phyloP scores from a whole-genome alignment of 2,888 invertebrate genomes.

The Lepidocyrtoides sp. region DNA sequence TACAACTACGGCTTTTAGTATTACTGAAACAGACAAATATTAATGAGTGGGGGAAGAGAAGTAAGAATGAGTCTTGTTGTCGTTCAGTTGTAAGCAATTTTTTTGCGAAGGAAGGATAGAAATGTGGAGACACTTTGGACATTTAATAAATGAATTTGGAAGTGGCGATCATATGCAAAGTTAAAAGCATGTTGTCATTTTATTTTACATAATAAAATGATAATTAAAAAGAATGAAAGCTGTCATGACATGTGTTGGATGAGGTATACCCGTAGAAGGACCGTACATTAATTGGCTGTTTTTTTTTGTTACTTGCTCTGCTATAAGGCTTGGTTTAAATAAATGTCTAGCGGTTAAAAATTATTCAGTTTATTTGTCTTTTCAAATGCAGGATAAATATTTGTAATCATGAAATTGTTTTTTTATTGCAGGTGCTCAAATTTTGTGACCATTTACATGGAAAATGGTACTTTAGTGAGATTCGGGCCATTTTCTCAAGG shows the following conservation, averaged over 20 bases:
- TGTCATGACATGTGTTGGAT: no score
- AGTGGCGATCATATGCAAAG: constrained; percentile 35
- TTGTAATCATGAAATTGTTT: no score
- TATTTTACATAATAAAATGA: no score
- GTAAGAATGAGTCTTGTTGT: constrained; percentile 12
- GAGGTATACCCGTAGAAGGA: no score
- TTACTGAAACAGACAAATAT: constrained; percentile 35
- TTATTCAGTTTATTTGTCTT: no score
- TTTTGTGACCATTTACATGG: constrained; percentile 99
- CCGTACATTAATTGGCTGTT: not conserved
- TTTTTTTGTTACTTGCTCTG: not conserved
- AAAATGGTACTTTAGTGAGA: constrained; percentile 99
- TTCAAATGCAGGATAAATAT: no score
- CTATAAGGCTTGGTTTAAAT: not conserved
- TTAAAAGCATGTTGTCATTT: constrained; percentile 66
- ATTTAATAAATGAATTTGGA: not conserved
- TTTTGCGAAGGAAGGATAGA: constrained; percentile 41
- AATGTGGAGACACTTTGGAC: constrained; percentile 12
- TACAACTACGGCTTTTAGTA: not conserved
- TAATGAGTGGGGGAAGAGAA: constrained; percentile 6
- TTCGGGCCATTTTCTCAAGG: constrained; percentile 99
- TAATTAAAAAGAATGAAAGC: no score
- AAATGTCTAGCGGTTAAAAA: no score
- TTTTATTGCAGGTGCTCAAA: constrained; percentile 93
- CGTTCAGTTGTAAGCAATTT: constrained; percentile 3